Conservation (phyloP, 2,113 vertebrate genomes). For the Pelecanoides urinatrix region DNA sequence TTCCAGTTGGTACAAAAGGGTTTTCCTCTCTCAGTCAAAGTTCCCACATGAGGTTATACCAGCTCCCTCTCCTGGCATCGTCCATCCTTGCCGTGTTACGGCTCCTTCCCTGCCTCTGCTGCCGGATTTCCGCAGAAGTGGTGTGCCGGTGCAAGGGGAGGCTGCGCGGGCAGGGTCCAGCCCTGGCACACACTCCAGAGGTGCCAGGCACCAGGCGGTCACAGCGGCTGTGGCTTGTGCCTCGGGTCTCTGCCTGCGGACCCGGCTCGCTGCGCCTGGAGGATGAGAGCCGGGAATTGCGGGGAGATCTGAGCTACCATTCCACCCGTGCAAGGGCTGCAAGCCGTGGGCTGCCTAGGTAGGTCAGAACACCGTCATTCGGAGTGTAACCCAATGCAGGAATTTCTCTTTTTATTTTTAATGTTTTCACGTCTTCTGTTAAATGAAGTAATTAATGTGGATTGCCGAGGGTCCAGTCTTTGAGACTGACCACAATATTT, state of each 20-base stretch:
- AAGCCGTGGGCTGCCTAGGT: neutral
- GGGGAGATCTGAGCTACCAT: neutral
- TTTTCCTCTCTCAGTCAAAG: neutral
- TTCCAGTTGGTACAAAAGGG: neutral
- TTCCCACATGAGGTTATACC: neutral
- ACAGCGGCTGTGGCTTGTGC: neutral
- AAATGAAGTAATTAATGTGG: neutral
- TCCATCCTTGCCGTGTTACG: no score
- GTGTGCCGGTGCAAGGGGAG: neutral
- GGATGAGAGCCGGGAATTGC: neutral
- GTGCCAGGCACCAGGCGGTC: neutral
- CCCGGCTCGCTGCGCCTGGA: accelerated
- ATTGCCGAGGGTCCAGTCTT: neutral
- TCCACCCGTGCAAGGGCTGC: neutral
- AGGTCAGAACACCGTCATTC: neutral
- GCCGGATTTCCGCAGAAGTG: neutral
- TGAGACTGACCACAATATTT: neutral
- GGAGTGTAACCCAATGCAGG: no score
- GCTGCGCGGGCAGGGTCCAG: neutral
- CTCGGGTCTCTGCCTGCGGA: no score
- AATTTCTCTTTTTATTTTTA: neutral
- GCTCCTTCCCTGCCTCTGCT: neutral
- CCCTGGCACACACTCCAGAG: neutral
- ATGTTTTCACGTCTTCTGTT: neutral
- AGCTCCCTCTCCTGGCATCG: accelerated